These are phyloP conservation scores for Pocillopora meandrina DNA, from an alignment of 92 coral and sea anemone genomes.

Conservation along the genomic window DNA sequence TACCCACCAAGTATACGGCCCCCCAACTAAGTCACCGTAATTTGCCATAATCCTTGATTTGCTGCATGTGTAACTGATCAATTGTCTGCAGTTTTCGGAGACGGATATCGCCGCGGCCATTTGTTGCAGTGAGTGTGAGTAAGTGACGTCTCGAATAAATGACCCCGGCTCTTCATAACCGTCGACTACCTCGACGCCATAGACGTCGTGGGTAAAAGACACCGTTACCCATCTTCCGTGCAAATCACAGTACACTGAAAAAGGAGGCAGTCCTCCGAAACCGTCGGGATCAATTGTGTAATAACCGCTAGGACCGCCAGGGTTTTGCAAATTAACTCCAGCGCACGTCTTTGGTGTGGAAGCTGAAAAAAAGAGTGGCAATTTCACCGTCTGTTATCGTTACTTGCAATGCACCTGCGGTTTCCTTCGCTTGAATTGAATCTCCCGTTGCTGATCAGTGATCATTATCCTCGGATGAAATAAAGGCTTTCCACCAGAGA, in stretches of 20 bases:
- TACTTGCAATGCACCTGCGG: no score
- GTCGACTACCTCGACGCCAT: background rate
- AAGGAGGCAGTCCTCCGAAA: background rate
- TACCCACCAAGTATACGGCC: constrained; percentile 67
- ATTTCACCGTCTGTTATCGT: no score
- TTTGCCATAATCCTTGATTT: background rate
- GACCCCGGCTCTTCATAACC: background rate
- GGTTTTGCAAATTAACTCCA: background rate
- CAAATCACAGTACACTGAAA: background rate
- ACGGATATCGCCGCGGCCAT: background rate
- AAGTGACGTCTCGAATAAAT: background rate
- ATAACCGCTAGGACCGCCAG: background rate
- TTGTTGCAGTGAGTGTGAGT: background rate
- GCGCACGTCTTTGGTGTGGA: background rate
- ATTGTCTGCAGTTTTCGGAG: background rate
- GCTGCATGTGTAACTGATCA: background rate
- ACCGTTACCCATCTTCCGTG: background rate
- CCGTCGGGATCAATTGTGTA: background rate
- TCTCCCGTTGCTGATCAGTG: no score
- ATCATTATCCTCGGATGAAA: no score
- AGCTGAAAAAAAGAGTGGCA: background rate
- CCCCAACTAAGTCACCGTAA: background rate
- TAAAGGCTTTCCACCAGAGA: no score
- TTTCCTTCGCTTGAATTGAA: no score
- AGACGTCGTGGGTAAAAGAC: background rate